These are phyloP conservation scores for Ataeniobius toweri DNA, from an alignment of 2,797 vertebrate species.

Conservation along the genomic window DNA sequence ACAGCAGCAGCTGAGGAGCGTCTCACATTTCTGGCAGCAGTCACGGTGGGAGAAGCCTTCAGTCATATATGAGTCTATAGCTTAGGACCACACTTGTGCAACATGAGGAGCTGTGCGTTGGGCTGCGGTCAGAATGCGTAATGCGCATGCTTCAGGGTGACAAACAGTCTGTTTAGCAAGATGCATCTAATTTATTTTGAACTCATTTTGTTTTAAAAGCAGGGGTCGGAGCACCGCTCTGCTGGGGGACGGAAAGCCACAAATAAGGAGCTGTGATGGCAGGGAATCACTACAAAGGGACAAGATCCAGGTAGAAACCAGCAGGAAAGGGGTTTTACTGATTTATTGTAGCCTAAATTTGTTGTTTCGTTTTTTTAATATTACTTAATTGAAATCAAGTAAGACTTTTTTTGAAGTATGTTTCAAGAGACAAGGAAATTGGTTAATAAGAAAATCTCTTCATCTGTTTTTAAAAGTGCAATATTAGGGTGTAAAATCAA, in stretches of 20 bases:
- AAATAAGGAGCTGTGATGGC: not conserved
- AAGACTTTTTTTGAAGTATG: not conserved
- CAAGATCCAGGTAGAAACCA: not conserved
- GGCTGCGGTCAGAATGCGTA: constrained; percentile 27
- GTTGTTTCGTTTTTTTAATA: not conserved
- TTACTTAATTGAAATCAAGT: not conserved
- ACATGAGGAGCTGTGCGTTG: constrained; percentile 28
- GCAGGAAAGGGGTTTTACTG: not conserved
- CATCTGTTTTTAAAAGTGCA: not conserved
- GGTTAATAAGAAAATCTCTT: not conserved
- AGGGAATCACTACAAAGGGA: not conserved
- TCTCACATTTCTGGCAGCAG: constrained; percentile 44
- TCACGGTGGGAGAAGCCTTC: not conserved
- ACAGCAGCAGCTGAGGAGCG: constrained; percentile 51
- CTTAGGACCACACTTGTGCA: constrained; percentile 26
- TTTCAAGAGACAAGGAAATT: not conserved
- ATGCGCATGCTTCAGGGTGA: constrained; percentile 13
- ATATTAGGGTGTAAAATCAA: not conserved
- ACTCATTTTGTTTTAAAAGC: constrained; percentile 8
- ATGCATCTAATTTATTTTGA: not conserved
- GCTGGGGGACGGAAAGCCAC: constrained; percentile 1
- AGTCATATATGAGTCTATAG: not conserved
- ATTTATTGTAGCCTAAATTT: not conserved
- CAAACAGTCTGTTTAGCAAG: constrained; percentile 36
- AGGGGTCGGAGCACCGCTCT: constrained; percentile 15